Evolutionary conservation across 2,113 vertebrate species (phyloP).

Genomic region (Gobiocypris rarus): DNA sequence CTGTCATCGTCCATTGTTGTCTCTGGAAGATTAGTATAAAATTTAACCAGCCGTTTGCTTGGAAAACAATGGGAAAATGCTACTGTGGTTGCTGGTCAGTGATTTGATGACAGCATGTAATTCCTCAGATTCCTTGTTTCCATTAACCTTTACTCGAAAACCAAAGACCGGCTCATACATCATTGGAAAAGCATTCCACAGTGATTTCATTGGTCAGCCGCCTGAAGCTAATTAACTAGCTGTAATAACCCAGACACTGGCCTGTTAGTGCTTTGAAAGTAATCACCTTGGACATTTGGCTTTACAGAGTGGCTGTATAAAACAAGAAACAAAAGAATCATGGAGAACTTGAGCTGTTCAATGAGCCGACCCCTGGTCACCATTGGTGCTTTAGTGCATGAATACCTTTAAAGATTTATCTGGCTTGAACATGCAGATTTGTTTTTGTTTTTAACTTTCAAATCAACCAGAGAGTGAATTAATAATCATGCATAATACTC

Average conservation of each 20-base stretch:
- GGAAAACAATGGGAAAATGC: slow-evolving; percentile 18
- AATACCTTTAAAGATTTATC: not conserved
- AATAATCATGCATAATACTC: not conserved
- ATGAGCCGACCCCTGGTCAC: too few species aligned
- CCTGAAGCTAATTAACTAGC: slow-evolving; percentile 42
- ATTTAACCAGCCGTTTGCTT: slow-evolving; percentile 14
- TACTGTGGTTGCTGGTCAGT: slow-evolving; percentile 28
- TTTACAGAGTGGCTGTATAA: not conserved
- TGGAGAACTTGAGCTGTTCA: not conserved
- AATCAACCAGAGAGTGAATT: not conserved
- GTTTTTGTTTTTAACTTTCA: not conserved
- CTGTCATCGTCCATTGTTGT: not conserved
- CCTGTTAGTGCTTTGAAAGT: slow-evolving; percentile 21
- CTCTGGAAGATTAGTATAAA: slow-evolving; percentile 8
- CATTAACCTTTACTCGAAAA: slow-evolving; percentile 31
- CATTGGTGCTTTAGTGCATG: not conserved
- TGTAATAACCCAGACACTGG: slow-evolving; percentile 6
- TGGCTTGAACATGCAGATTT: not conserved
- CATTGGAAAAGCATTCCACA: slow-evolving; percentile 16
- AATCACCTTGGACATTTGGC: slow-evolving; percentile 36
- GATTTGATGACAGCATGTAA: slow-evolving; percentile 23
- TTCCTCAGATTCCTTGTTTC: slow-evolving; percentile 22
- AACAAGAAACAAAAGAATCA: not conserved
- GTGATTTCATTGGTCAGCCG: slow-evolving; percentile 25
- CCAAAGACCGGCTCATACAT: slow-evolving; percentile 29